Conservation (phyloP, 2,113 vertebrate species). For the Stegastes partitus region DNA sequence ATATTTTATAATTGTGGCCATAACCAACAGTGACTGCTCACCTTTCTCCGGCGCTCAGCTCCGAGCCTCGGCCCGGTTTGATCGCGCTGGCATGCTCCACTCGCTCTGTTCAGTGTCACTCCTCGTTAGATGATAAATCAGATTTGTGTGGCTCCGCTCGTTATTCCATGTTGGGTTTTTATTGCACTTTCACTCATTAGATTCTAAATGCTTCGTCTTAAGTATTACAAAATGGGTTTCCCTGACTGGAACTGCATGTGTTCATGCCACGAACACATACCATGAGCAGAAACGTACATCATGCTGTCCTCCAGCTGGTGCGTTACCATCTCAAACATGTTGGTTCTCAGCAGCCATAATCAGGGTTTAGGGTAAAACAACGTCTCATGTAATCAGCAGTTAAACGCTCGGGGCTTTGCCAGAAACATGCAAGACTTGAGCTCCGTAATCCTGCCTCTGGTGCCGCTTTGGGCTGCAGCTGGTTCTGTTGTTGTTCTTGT, state of each 20-base stretch:
- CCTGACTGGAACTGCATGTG: conserved; percentile 15
- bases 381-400: too few species aligned
- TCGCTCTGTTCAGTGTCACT: conserved; percentile 24
- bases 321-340: too few species aligned
- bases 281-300: too few species aligned
- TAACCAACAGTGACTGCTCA: conserved; percentile 55
- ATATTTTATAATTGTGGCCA: conserved; percentile 25
- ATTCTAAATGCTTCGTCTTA: background rate
- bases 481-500: too few species aligned
- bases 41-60: conserved; percentile 43
- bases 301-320: too few species aligned
- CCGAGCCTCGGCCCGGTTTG: conserved; percentile 32
- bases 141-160: conserved; percentile 26
- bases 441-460: too few species aligned
- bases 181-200: conserved; percentile 37
- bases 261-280: background rate
- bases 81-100: conserved; percentile 11
- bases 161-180: conserved; percentile 27
- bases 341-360: too few species aligned
- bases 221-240: conserved; percentile 7
- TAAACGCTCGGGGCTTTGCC: too few species aligned
- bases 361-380: too few species aligned
- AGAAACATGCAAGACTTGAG: too few species aligned
- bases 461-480: too few species aligned
- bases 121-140: conserved; percentile 22